phyloP scores from a whole-genome alignment of 2,888 invertebrate genomes.

The Embidobia sp. region DNA sequence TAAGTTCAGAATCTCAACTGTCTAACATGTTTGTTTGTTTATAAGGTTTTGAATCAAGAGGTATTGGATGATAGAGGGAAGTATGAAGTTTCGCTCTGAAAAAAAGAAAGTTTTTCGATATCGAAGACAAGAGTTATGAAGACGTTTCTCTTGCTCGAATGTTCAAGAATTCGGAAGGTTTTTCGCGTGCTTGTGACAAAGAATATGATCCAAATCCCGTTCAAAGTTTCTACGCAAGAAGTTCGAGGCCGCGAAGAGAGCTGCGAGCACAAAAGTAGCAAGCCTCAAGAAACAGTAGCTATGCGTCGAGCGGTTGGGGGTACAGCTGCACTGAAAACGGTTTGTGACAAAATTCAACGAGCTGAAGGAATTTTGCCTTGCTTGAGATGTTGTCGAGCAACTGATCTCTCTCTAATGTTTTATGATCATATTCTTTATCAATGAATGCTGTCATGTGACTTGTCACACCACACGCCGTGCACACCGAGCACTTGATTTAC shows the following conservation, averaged over 20 bases:
- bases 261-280: slow-evolving; percentile 73
- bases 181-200: slow-evolving; percentile 81
- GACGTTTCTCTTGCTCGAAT: slow-evolving; percentile 79
- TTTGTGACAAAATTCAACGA: slow-evolving; percentile 72
- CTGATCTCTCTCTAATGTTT: slow-evolving; percentile 72
- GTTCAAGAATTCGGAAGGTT: slow-evolving; percentile 79
- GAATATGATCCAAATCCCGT: slow-evolving; percentile 81
- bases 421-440: slow-evolving; percentile 81
- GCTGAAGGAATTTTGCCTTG: slow-evolving; percentile 69
- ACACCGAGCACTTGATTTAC: slow-evolving; percentile 24
- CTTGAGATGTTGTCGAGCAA: slow-evolving; percentile 66
- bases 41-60: slow-evolving; percentile 92
- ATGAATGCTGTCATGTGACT: slow-evolving; percentile 61
- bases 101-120: slow-evolving; percentile 79
- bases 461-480: slow-evolving; percentile 19
- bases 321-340: slow-evolving; percentile 72
- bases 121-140: slow-evolving; percentile 80
- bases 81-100: slow-evolving; percentile 81
- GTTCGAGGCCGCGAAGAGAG: slow-evolving; percentile 74
- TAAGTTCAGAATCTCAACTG: slow-evolving; percentile 71
- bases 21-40: slow-evolving; percentile 87
- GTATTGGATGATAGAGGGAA: slow-evolving; percentile 88
- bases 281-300: slow-evolving; percentile 75
- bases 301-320: slow-evolving; percentile 74
- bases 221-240: slow-evolving; percentile 78